These are phyloP conservation scores for Nasonia longicornis DNA, from an alignment of 1,140 invertebrate species.

Conservation along the genomic window DNA sequence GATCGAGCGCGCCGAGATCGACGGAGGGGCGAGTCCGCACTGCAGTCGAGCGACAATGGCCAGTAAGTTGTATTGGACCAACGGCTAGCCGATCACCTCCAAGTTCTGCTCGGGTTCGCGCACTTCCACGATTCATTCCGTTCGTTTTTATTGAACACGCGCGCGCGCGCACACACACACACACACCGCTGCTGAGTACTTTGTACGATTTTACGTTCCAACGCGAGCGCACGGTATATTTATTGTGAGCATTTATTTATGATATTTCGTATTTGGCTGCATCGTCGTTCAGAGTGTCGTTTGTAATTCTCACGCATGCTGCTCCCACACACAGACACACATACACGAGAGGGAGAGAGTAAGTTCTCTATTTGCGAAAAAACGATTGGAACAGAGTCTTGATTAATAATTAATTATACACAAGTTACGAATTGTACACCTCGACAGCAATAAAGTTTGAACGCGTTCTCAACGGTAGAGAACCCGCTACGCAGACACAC, in stretches of 20 bases:
- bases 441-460: conserved; percentile 44
- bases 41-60: conserved; percentile 20
- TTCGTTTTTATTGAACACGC: conserved; percentile 33
- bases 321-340: not conserved
- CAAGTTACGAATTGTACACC: conserved; percentile 32
- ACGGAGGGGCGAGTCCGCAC: not conserved
- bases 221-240: conserved; percentile 29
- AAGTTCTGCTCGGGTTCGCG: conserved; percentile 42
- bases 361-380: conserved; percentile 29
- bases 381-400: conserved; percentile 41
- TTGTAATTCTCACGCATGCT: conserved; percentile 8
- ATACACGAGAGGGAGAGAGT: not conserved
- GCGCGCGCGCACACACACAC: not conserved
- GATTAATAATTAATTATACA: conserved; percentile 24
- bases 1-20: conserved; percentile 16
- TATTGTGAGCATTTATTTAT: conserved; percentile 46
- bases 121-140: conserved; percentile 43
- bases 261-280: conserved; percentile 43
- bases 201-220: conserved; percentile 44
- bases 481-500: conserved; percentile 2
- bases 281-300: conserved; percentile 31
- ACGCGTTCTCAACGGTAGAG: conserved; percentile 44
- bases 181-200: conserved; percentile 32
- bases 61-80: conserved; percentile 37
- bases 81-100: conserved; percentile 18